Conservation (phyloP, 1,140 invertebrate species). For the Pissodes strobi region DNA sequence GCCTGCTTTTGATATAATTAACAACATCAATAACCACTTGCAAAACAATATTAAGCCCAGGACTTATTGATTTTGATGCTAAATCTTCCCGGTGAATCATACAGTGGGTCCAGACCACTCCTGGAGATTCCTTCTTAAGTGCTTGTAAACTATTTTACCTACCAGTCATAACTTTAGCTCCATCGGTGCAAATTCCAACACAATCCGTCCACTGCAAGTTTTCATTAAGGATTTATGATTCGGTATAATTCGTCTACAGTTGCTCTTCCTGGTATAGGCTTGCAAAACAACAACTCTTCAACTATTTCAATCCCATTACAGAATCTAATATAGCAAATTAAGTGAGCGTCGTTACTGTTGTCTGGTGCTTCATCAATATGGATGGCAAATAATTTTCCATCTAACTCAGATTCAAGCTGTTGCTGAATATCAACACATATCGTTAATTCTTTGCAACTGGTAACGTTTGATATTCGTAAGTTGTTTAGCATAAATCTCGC, state of each 20-base stretch:
- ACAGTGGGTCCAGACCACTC: slow-evolving; percentile 37
- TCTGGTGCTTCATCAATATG: slow-evolving; percentile 11
- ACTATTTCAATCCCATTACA: slow-evolving; percentile 27
- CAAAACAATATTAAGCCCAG: slow-evolving; percentile 25
- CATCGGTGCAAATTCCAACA: slow-evolving; percentile 54
- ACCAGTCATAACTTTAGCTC: slow-evolving; percentile 48
- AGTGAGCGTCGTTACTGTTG: slow-evolving; percentile 8
- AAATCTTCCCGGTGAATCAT: slow-evolving; percentile 20
- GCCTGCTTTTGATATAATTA: slow-evolving; percentile 36
- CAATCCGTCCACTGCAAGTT: slow-evolving; percentile 38
- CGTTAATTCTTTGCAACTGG: slow-evolving; percentile 29
- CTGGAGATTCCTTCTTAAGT: slow-evolving; percentile 43
- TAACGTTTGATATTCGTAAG: slow-evolving; percentile 32
- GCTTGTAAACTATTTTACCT: too few relatives aligned
- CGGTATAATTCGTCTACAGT: slow-evolving; percentile 40
- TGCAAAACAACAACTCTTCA: slow-evolving; percentile 33
- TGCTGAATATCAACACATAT: slow-evolving; percentile 14
- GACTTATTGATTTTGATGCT: slow-evolving; percentile 1
- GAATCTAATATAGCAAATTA: slow-evolving; percentile 35
- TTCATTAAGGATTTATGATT: slow-evolving; percentile 36
- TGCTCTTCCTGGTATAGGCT: slow-evolving; percentile 17
- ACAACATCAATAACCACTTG: slow-evolving; percentile 29
- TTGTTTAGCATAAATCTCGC: slow-evolving; percentile 29
- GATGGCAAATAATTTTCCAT: slow-evolving; percentile 16
- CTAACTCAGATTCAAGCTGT: slow-evolving; percentile 12